Base-by-base conservation (phyloP, 2,888 invertebrate species). In the Odontocolon sp. region DNA sequence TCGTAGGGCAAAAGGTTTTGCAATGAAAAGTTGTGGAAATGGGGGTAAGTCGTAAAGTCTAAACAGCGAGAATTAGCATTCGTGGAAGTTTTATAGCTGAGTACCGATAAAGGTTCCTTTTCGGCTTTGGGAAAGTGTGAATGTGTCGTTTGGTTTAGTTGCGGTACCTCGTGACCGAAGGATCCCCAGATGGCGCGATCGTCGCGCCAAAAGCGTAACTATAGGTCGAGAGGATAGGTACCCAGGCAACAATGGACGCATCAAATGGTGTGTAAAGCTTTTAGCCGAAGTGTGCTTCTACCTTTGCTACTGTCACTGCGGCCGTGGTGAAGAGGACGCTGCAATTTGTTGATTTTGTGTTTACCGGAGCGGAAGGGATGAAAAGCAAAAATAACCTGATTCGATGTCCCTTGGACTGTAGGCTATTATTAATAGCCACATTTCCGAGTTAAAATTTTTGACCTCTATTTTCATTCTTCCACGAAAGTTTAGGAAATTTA, bases 221-320 rank as follows among this genome's bases (percentile, higher is more conserved):
- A 45, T 26, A 63, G 36, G 67, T 54, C 45, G 47, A 80, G 76
- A 78, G 75, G 78, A 74, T 73, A 59, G 57, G 3, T 76, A 66
- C 76, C 67, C 76, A 42, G 69, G 71, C 67, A 77, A 73, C 80
- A 80, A 81, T 81, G 78, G 80, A 78, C 77, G 78, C 78, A 76
- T 67, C 78, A 83, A 83, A 83, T 84, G 80, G 83, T 69, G 80
- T 80, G 82, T 82, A 82, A 82, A 83, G 83, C 81, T 83, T 83
- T 83, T 82, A 83, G 82, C 77, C 75, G 69, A 72, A 79, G 81
- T 74, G 59, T 78, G 69, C 75, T 75, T 63, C 56, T 77, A 66
- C 38, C 70, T 56, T 63, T 61, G 23, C 3, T 14, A 9, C 16
- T 16, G 26, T 42, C 11, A 26, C 31, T 38, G 16, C 36, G 61